These are phyloP conservation scores for Drosophila sturtevanti DNA, from an alignment of 1,140 invertebrate genomes.

Conservation along the genomic window DNA sequence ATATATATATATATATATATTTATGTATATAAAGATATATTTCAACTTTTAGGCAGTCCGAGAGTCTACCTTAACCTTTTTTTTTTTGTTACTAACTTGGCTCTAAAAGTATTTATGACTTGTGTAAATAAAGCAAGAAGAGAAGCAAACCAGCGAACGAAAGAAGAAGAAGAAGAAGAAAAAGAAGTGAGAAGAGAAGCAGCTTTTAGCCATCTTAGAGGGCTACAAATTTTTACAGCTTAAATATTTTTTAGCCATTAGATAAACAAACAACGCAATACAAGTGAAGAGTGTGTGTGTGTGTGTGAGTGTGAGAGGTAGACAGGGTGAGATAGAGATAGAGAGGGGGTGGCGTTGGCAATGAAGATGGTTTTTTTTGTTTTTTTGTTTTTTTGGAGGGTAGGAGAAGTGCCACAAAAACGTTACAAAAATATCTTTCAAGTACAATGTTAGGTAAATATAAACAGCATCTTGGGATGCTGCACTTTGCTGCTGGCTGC, in stretches of 20 bases:
- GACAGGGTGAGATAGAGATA: background rate
- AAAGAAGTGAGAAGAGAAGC: slow-evolving; percentile 30
- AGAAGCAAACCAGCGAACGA: background rate
- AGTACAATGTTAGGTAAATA: slow-evolving; percentile 82
- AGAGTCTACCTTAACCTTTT: slow-evolving; percentile 27
- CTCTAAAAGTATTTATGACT: slow-evolving; percentile 70
- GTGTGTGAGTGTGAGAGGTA: background rate
- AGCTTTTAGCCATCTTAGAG: slow-evolving; percentile 60
- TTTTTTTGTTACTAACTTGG: slow-evolving; percentile 6
- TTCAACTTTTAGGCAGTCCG: slow-evolving; percentile 16
- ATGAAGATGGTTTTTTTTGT: too few species aligned
- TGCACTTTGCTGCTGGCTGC: slow-evolving; percentile 32
- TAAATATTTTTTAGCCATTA: slow-evolving; percentile 81
- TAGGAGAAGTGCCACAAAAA: slow-evolving; percentile 29
- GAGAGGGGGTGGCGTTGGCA: background rate
- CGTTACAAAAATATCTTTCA: slow-evolving; percentile 78
- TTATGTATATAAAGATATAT: background rate
- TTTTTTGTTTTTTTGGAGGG: background rate
- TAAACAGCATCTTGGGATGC: slow-evolving; percentile 72
- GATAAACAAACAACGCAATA: slow-evolving; percentile 70
- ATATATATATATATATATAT: background rate
- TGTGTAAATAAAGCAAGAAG: slow-evolving; percentile 55
- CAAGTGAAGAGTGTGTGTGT: background rate
- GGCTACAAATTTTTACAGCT: slow-evolving; percentile 68
- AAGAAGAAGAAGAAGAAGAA: too few species aligned